Conservation (phyloP, 2,113 vertebrate species). For the Fregata magnificens region DNA sequence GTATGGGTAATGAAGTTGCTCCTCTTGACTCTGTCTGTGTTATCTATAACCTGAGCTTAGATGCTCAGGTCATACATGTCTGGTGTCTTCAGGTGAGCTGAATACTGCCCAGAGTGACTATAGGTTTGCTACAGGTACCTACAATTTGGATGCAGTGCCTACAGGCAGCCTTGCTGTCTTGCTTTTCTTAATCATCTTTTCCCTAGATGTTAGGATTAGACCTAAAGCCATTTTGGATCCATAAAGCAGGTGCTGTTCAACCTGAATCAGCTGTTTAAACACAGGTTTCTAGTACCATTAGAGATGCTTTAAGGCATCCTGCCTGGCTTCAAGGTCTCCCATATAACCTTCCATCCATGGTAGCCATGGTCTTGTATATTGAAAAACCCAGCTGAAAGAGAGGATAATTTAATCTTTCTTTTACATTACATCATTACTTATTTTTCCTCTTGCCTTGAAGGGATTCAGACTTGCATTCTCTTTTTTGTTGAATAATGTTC, state of each 20-base stretch:
- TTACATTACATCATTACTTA: not conserved
- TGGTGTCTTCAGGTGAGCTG: not conserved
- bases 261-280: not conserved
- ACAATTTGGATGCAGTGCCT: not conserved
- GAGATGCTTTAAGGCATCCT: not conserved
- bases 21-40: not conserved
- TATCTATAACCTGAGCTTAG: not conserved
- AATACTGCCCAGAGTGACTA: not conserved
- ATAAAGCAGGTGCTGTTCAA: not conserved
- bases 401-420: not conserved
- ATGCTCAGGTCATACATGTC: not conserved
- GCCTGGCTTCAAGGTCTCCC: not conserved
- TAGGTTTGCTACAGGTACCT: not conserved
- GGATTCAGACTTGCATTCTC: not conserved
- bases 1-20: not conserved
- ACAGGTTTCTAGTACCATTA: rapidly evolving
- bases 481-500: not conserved
- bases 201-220: no score
- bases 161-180: not conserved
- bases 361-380: not conserved
- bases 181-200: not conserved
- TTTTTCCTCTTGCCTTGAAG: not conserved
- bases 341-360: not conserved
- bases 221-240: not conserved
- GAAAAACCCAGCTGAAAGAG: not conserved